Base-by-base conservation (phyloP, 2,797 vertebrate species). In the Leucoraja ocellata region DNA sequence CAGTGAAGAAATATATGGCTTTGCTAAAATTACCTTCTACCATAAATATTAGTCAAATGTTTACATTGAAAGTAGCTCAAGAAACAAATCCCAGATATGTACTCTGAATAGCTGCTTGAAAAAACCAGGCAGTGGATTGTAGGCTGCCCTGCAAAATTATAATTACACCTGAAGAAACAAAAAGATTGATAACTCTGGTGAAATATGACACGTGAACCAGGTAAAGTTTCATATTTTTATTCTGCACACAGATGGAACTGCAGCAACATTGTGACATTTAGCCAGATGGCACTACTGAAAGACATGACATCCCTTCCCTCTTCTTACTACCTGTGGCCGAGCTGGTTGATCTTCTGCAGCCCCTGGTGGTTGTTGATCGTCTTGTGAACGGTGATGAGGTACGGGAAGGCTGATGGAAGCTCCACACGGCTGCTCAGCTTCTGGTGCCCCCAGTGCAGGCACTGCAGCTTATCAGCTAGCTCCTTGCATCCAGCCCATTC, bases 361-460 rank as follows among this genome's bases (percentile, higher is more conserved):
- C 95, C 95, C 5, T 97, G 96, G 68, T 95, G 96, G 95, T 97
- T 96, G 78, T 94, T 95, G 93, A 96, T 97, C 73, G 96, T 97
- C 95, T 97, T 97, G 93, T 97, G 96, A 71, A 97, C 96, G 0
- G 95, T 97, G 93, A 97, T 97, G 93, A 98, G 95, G 94, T 97
- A 97, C 36, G 96, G 96, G 84, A 97, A 97, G 73, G 96, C 96
- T 0, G 97, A 97, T 1, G 96, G 97, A 36, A 97, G 95, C 94
- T 97, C 96, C 79, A 96, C 96, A 93, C 95, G 96, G 23, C 94
- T 95, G 94, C 96, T 97, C 74, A 96, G 94, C 93, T 97, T 98
- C 95, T 97, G 97, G 80, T 97, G 96, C 71, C 96, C 96, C 96
- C 96, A 96, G 92, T 96, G 95, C 80, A 97, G 96, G 83, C 96